These are phyloP conservation scores for Drosophila tropicalis DNA, from an alignment of 1,140 invertebrate genomes.

Conservation along the genomic window DNA sequence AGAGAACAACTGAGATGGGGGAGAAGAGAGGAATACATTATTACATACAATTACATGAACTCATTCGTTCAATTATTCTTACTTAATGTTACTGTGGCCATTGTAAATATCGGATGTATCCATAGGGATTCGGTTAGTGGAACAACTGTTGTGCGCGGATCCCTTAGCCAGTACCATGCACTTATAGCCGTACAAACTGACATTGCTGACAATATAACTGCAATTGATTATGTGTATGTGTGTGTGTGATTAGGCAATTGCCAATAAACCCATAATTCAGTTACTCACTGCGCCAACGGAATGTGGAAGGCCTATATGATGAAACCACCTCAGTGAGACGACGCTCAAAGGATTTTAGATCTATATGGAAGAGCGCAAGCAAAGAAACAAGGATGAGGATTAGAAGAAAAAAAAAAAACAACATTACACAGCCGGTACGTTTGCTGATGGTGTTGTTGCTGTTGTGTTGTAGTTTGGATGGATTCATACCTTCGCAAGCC, in stretches of 20 bases:
- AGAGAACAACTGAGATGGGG: slow-evolving; percentile 90
- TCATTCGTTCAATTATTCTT: slow-evolving; percentile 45
- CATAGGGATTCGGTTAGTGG: slow-evolving; percentile 94
- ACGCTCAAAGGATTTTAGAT: slow-evolving; percentile 98
- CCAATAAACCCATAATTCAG: neutral
- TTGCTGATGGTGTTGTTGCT: neutral
- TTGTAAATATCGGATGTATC: slow-evolving; percentile 98
- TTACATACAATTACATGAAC: neutral
- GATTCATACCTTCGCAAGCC: slow-evolving; percentile 73
- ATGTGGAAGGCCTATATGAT: slow-evolving; percentile 94
- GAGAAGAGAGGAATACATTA: slow-evolving; percentile 24
- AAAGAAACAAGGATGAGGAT: no score
- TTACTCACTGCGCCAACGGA: slow-evolving; percentile 95
- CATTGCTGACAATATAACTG: slow-evolving; percentile 92
- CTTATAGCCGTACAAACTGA: slow-evolving; percentile 95
- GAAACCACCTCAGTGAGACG: slow-evolving; percentile 98
- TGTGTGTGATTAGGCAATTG: slow-evolving; percentile 19
- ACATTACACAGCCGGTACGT: slow-evolving; percentile 41
- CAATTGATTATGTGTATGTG: slow-evolving; percentile 21
- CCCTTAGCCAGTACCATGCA: slow-evolving; percentile 97
- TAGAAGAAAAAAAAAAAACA: slow-evolving; percentile 80
- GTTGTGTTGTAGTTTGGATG: no score
- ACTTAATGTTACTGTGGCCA: slow-evolving; percentile 93
- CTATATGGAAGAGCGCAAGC: slow-evolving; percentile 83
- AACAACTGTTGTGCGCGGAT: slow-evolving; percentile 94